Evolutionary conservation across 2,888 invertebrate genomes (phyloP).

Genomic region (Drosophila anomelani): DNA sequence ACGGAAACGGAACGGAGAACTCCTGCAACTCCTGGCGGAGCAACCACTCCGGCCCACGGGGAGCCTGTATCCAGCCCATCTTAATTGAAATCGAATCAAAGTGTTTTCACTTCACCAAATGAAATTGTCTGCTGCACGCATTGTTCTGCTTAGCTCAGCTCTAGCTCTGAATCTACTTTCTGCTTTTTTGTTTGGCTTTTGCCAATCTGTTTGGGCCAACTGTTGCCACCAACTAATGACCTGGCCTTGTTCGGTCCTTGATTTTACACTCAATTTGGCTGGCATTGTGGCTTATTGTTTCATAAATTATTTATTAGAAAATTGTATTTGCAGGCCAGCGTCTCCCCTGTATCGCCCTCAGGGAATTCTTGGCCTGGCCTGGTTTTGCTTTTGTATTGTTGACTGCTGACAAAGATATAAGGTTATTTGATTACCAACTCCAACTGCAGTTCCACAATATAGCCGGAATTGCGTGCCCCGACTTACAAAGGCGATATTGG

Average conservation of each 20-base stretch:
- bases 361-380: conserved; percentile 9
- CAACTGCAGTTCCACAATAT: conserved; percentile 11
- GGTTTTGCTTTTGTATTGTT: conserved; percentile 1
- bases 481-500: conserved; percentile 35
- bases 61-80: conserved; percentile 57
- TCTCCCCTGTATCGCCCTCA: background rate
- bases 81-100: conserved; percentile 81
- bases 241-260: conserved; percentile 58
- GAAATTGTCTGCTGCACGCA: conserved; percentile 66
- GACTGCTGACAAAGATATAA: conserved; percentile 4
- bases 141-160: conserved; percentile 37
- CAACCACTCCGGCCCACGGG: too few species aligned
- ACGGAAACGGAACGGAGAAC: background rate
- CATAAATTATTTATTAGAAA: conserved; percentile 64
- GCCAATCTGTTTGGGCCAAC: conserved; percentile 27
- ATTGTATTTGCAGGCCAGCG: conserved; percentile 46
- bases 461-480: conserved; percentile 15
- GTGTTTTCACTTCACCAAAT: conserved; percentile 71
- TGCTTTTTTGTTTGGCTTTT: conserved; percentile 13
- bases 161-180: background rate
- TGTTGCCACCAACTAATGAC: conserved; percentile 65
- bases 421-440: conserved; percentile 40
- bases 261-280: conserved; percentile 72
- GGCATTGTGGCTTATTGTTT: conserved; percentile 56
- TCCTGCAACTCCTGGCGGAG: background rate